Percentiles rank a stretch among this genome's conserved stretches.
These are phyloP conservation scores for Zosterops borbonicus DNA, from an alignment of 2,113 vertebrate genomes.

Conservation along the genomic window DNA sequence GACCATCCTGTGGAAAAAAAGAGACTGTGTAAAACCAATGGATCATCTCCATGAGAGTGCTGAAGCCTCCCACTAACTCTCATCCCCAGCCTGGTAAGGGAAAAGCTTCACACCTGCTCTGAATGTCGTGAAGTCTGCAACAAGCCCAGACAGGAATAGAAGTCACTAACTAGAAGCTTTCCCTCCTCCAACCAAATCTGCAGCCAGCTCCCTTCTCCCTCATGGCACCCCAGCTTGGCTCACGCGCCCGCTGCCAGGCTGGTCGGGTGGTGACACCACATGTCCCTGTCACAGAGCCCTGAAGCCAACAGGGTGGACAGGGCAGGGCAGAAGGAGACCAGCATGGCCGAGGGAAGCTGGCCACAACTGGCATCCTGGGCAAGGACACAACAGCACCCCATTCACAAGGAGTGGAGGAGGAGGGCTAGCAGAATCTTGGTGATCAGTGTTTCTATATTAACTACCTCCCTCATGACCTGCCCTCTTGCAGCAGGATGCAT, in stretches of 20 bases:
- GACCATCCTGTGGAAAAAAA: neutral
- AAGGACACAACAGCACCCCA: neutral
- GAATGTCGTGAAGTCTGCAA: slow-evolving; percentile 6
- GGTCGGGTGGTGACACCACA: accelerated
- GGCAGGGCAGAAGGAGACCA: neutral
- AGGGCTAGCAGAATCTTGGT: neutral
- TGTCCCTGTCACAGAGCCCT: neutral
- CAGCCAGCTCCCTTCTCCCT: neutral
- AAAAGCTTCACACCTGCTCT: slow-evolving; percentile 53
- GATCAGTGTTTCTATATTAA: accelerated
- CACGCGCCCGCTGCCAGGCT: accelerated
- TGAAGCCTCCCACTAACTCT: slow-evolving; percentile 16
- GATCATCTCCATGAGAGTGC: neutral
- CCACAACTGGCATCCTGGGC: neutral
- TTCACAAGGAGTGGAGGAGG: neutral
- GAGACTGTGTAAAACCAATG: neutral
- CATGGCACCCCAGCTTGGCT: neutral
- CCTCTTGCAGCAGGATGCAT: neutral
- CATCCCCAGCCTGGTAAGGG: neutral
- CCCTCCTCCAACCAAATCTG: neutral
- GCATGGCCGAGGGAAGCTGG: accelerated
- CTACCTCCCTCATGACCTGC: neutral
- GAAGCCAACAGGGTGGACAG: neutral
- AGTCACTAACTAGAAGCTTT: slow-evolving; percentile 29
- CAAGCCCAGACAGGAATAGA: slow-evolving; percentile 47